Percentiles rank a stretch among this genome's conserved stretches.
phyloP scores from a whole-genome alignment of 1,140 invertebrate species.

The Drosophila pruinosa region DNA sequence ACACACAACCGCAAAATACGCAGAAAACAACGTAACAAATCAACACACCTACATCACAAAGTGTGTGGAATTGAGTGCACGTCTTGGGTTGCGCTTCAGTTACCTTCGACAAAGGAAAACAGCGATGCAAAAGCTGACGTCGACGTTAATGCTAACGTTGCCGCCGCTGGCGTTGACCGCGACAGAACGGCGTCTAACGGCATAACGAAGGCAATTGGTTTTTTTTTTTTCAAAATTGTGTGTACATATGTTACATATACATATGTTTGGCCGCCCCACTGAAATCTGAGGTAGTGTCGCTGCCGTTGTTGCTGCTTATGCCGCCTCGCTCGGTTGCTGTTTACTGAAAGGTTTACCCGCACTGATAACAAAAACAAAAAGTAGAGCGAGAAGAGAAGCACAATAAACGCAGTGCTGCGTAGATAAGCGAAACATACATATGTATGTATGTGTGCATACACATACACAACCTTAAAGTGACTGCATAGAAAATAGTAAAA shows the following conservation, averaged over 20 bases:
- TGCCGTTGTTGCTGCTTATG: too few species aligned
- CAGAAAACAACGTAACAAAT: constrained; percentile 34
- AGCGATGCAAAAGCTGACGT: constrained; percentile 19
- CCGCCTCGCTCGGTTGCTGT: background rate
- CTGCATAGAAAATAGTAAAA: constrained; percentile 30
- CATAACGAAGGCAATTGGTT: constrained; percentile 18
- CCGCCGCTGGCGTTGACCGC: constrained; percentile 25
- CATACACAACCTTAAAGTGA: constrained; percentile 12
- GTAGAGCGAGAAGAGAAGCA: constrained; percentile 35
- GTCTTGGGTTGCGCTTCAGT: constrained; percentile 68
- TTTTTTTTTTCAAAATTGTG: background rate
- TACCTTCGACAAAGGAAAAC: constrained; percentile 66
- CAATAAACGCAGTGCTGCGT: constrained; percentile 57
- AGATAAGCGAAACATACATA: constrained; percentile 47
- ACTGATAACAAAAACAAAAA: constrained; percentile 50
- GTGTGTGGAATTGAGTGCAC: constrained; percentile 41
- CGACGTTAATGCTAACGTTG: background rate
- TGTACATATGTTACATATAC: background rate
- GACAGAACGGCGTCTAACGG: constrained; percentile 14
- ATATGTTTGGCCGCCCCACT: background rate
- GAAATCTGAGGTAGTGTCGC: constrained; percentile 13
- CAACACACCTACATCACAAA: constrained; percentile 32
- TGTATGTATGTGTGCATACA: constrained; percentile 2
- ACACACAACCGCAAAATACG: constrained; percentile 38
- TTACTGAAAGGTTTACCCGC: constrained; percentile 32